phyloP scores from a whole-genome alignment of 2,797 vertebrate genomes.

The Sternotherus odoratus region DNA sequence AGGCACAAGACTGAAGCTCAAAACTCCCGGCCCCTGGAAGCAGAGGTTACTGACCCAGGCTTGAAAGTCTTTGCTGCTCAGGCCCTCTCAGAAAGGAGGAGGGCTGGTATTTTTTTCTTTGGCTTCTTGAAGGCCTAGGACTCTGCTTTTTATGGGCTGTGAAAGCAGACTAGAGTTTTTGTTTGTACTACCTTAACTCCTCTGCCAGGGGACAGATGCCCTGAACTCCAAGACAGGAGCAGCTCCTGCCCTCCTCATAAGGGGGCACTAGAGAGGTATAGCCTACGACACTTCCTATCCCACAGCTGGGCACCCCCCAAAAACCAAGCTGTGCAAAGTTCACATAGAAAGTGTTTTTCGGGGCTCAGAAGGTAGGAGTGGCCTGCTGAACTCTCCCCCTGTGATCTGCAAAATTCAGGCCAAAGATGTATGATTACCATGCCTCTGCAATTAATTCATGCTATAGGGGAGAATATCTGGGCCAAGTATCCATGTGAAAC shows the following conservation, averaged over 20 bases:
- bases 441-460: background rate
- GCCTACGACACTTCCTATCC: background rate
- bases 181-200: background rate
- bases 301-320: background rate
- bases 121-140: background rate
- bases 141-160: background rate
- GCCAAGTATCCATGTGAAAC: accelerated
- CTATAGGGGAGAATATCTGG: background rate
- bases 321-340: background rate
- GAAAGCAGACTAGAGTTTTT: background rate
- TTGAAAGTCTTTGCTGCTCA: background rate
- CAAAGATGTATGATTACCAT: background rate
- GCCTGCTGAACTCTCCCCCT: background rate
- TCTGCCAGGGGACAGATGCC: background rate
- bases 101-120: background rate
- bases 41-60: background rate
- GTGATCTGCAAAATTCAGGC: background rate
- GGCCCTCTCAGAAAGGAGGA: background rate
- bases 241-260: background rate
- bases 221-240: background rate
- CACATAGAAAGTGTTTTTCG: background rate
- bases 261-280: background rate
- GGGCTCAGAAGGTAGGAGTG: background rate
- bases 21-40: background rate
- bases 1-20: background rate